phyloP scores from a whole-genome alignment of 2,888 invertebrate genomes.

The Eilema depressum region DNA sequence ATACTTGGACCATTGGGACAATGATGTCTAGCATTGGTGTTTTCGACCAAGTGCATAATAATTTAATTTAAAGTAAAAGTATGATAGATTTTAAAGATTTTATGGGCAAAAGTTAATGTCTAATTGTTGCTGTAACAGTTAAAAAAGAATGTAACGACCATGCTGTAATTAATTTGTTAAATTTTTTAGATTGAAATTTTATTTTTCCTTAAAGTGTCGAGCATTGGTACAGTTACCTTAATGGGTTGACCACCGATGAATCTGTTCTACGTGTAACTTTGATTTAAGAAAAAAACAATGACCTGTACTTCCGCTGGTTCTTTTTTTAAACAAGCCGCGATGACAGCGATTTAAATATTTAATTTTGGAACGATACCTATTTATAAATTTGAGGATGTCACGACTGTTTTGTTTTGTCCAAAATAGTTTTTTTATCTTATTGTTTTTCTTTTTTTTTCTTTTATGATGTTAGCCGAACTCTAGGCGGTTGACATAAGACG shows the following conservation, averaged over 20 bases:
- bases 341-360: conserved; percentile 62
- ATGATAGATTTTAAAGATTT: no score
- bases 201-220: no score
- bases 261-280: conserved; percentile 61
- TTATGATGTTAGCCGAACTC: conserved; percentile 43
- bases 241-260: conserved; percentile 61
- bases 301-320: conserved; percentile 70
- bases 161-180: no score
- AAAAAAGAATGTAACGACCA: no score
- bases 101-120: no score
- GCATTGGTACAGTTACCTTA: no score
- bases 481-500: conserved; percentile 22
- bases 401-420: conserved; percentile 44
- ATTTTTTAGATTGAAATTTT: no score
- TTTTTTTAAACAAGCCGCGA: conserved; percentile 62
- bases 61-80: no score
- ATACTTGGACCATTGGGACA: no score
- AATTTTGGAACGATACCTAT: conserved; percentile 57
- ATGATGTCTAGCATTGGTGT: no score
- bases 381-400: conserved; percentile 52
- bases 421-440: conserved; percentile 39
- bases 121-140: no score
- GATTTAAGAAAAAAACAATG: conserved; percentile 59
- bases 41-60: no score
- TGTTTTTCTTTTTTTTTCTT: conserved; percentile 41